Percentiles rank a stretch among this genome's conserved stretches.
These are phyloP conservation scores for Ptyas mucosa DNA, from an alignment of 2,113 vertebrate genomes.

Conservation along the genomic window DNA sequence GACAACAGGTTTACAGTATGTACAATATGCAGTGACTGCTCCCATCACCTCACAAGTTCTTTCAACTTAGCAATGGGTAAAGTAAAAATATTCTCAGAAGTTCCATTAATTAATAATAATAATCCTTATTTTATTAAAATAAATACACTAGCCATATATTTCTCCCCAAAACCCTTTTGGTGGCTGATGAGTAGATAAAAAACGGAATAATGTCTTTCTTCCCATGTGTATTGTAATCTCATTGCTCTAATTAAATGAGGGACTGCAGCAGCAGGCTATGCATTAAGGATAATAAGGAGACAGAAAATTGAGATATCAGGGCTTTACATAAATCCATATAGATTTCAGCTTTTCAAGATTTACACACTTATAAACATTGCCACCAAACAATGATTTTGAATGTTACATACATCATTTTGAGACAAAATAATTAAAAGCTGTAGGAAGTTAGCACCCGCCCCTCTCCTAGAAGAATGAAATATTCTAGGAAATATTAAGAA, in stretches of 20 bases:
- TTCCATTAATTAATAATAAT: not conserved
- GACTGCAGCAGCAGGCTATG: not conserved
- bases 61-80: not conserved
- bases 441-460: too few species aligned
- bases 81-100: too few species aligned
- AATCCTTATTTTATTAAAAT: not conserved
- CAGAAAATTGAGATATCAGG: not conserved
- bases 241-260: not conserved
- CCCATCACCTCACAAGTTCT: not conserved
- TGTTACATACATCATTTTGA: not conserved
- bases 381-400: not conserved
- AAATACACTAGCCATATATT: not conserved
- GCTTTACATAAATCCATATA: not conserved
- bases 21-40: not conserved
- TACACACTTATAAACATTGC: not conserved
- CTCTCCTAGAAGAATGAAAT: too few species aligned
- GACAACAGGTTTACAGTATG: not conserved
- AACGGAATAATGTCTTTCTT: not conserved
- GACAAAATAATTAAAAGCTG: not conserved
- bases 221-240: not conserved
- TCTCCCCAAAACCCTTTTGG: not conserved
- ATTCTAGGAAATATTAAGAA: too few species aligned
- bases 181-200: not conserved
- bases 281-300: not conserved
- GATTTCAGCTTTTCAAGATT: not conserved